Conservation (phyloP, 1,140 invertebrate genomes). For the Paraescarpia echinospica region DNA sequence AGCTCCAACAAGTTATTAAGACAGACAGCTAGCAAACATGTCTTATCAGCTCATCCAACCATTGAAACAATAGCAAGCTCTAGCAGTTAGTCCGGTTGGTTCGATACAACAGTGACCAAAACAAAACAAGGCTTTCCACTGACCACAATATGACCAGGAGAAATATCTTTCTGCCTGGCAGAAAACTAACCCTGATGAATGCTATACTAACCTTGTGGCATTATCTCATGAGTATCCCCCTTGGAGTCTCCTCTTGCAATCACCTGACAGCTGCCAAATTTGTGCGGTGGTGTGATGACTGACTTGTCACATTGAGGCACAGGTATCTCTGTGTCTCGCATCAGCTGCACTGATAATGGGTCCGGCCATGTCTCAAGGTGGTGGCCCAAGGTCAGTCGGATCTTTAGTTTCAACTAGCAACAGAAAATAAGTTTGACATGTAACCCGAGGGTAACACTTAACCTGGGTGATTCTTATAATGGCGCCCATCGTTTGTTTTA, state of each 20-base stretch:
- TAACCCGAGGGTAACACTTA: not conserved
- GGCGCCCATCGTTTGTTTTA: too few species aligned
- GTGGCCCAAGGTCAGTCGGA: not conserved
- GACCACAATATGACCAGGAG: too few species aligned
- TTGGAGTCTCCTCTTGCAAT: not conserved
- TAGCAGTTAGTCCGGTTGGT: too few species aligned
- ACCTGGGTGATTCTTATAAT: too few species aligned
- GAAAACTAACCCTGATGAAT: too few species aligned
- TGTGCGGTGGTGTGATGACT: not conserved
- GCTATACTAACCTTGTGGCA: not conserved
- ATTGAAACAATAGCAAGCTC: too few species aligned
- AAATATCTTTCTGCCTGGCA: too few species aligned
- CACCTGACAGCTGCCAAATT: not conserved
- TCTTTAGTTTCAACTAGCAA: not conserved
- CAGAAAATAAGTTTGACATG: not conserved
- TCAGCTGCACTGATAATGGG: not conserved
- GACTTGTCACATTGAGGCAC: not conserved
- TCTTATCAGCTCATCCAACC: too few species aligned
- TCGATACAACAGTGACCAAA: too few species aligned
- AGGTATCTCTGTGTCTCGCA: not conserved
- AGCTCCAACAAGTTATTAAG: too few species aligned
- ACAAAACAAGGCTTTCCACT: too few species aligned
- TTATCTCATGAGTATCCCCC: not conserved
- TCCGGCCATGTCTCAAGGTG: not conserved
- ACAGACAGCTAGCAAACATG: too few species aligned